Evolutionary conservation across 2,113 vertebrate genomes (phyloP).

Genomic region (Pomatorhinus ruficollis): DNA sequence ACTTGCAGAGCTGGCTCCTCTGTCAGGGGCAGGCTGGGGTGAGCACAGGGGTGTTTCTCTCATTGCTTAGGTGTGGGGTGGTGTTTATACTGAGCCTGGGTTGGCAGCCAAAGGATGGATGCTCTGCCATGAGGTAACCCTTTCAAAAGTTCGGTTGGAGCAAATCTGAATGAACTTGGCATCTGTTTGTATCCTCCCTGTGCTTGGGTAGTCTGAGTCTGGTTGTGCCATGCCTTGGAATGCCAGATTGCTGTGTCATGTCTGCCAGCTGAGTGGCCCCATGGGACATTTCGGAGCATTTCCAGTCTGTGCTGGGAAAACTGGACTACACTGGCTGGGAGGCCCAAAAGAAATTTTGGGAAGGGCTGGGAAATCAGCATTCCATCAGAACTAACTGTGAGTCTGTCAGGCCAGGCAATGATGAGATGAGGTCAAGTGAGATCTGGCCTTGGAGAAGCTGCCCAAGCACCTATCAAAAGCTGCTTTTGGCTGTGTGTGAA

Average conservation of each 20-base stretch:
- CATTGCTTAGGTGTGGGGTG: rapidly evolving
- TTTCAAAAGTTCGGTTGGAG: background rate
- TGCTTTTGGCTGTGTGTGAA: background rate
- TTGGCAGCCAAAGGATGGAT: background rate
- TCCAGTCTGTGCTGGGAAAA: background rate
- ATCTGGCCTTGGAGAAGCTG: background rate
- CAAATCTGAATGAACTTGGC: background rate
- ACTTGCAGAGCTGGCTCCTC: background rate
- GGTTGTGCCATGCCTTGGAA: background rate
- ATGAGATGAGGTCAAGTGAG: background rate
- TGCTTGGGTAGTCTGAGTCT: background rate
- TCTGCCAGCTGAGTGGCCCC: background rate
- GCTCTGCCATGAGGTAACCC: background rate
- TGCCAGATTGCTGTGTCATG: background rate
- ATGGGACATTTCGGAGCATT: background rate
- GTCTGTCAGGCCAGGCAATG: background rate
- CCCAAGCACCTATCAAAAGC: background rate
- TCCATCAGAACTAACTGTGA: background rate
- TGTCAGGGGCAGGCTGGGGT: background rate
- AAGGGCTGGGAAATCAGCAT: background rate
- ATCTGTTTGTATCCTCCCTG: background rate
- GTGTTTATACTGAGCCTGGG: background rate
- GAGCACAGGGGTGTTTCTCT: background rate
- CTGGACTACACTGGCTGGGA: background rate
- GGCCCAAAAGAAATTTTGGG: background rate